A percentile compares a stretch with the other conserved stretches of the same genome.
Conservation (phyloP, 2,888 invertebrate genomes). For the Phragmatobia fuliginosa region DNA sequence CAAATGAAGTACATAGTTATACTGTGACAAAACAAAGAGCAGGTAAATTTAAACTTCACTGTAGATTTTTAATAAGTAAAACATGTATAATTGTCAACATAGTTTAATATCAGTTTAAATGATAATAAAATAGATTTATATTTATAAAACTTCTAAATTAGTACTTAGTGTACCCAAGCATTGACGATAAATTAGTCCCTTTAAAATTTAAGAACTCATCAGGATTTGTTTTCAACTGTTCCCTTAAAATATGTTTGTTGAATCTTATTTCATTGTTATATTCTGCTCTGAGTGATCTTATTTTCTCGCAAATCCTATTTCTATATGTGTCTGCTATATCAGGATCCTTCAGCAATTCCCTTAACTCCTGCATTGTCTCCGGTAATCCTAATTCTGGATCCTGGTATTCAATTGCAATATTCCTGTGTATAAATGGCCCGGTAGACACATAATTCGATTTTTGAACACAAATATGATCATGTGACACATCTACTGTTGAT, state of each 20-base stretch:
- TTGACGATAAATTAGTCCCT: constrained; percentile 70
- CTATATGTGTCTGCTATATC: constrained; percentile 57
- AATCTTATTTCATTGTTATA: constrained; percentile 65
- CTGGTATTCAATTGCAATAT: constrained; percentile 65
- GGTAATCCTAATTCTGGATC: constrained; percentile 59
- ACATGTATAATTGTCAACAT: not conserved
- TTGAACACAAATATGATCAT: constrained; percentile 69
- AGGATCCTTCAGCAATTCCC: constrained; percentile 61
- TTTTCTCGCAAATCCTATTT: constrained; percentile 69
- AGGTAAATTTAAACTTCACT: no score
- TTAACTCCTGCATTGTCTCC: constrained; percentile 61
- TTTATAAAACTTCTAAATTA: not conserved
- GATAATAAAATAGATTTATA: not conserved
- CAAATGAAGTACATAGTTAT: no score
- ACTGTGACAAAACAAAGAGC: no score
- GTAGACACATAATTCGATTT: constrained; percentile 41
- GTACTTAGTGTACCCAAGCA: constrained; percentile 64
- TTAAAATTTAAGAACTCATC: constrained; percentile 71
- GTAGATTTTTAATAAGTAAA: not conserved
- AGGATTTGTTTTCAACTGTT: constrained; percentile 67
- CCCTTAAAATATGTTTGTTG: constrained; percentile 64
- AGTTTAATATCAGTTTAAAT: constrained; percentile 4
- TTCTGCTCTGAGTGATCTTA: constrained; percentile 62
- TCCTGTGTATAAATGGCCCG: constrained; percentile 31
- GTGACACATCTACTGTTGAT: constrained; percentile 48